phyloP scores from a whole-genome alignment of 2,113 vertebrate species.

The Menura novaehollandiae region DNA sequence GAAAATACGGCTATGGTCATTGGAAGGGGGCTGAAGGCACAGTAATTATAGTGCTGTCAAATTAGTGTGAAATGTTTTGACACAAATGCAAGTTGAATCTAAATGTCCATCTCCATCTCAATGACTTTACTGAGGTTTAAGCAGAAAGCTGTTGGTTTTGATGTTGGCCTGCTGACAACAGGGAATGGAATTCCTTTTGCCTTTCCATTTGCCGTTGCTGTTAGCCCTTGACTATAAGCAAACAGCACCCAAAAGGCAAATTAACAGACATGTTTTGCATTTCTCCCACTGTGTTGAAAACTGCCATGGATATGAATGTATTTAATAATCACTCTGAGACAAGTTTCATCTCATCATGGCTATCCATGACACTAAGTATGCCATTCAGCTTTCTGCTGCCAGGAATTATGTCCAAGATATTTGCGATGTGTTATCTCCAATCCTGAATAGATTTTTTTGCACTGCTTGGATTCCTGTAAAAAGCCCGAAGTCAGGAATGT shows the following conservation, averaged over 20 bases:
- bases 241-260: not conserved
- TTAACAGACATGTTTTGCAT: not conserved
- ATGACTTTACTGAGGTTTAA: not conserved
- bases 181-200: not conserved
- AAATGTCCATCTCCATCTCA: not conserved
- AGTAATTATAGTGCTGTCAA: conserved; percentile 1
- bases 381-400: not conserved
- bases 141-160: not conserved
- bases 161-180: not conserved
- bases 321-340: not conserved
- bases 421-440: not conserved
- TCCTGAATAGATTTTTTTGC: not conserved
- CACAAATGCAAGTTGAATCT: conserved; percentile 5
- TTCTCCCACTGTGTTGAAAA: conserved; percentile 20
- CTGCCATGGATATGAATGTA: not conserved
- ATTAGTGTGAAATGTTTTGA: conserved; percentile 23
- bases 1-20: not conserved
- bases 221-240: not conserved
- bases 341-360: not conserved
- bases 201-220: not conserved
- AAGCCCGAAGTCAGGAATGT: not conserved
- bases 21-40: not conserved
- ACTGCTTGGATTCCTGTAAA: not conserved
- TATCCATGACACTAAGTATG: not conserved
- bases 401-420: not conserved